A percentile compares a stretch with the other conserved stretches of the same genome.
Evolutionary conservation across 2,797 vertebrate species (phyloP).

Genomic region (Acanthis flammea): DNA sequence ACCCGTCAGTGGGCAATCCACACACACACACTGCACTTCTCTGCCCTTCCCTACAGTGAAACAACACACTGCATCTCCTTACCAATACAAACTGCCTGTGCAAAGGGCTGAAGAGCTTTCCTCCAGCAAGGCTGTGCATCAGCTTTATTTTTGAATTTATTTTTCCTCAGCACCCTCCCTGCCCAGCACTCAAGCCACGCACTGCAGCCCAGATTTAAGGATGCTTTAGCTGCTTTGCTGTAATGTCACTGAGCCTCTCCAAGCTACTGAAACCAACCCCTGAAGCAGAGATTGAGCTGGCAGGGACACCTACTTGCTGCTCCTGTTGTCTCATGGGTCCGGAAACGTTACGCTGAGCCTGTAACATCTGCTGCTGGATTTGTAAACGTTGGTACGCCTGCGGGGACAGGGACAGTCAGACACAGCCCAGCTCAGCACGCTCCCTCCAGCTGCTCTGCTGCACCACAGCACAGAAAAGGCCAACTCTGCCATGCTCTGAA

Average conservation of each 20-base stretch:
- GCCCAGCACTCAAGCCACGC: neutral
- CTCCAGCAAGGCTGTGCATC: neutral
- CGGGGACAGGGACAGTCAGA: neutral
- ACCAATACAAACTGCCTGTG: neutral
- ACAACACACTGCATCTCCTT: neutral
- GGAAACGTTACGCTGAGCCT: conserved; percentile 98
- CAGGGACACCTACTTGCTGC: conserved; percentile 91
- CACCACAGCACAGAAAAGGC: neutral
- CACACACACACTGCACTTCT: neutral
- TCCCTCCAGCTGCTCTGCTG: neutral
- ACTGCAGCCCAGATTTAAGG: neutral
- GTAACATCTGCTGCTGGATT: conserved; percentile 99
- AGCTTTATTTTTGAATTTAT: neutral
- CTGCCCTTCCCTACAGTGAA: neutral
- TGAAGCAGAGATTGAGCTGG: neutral
- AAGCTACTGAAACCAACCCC: neutral
- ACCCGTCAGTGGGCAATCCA: fast-evolving
- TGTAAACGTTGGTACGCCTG: conserved; percentile 99
- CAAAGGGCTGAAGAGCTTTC: neutral
- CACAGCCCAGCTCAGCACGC: neutral
- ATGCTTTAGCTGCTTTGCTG: neutral
- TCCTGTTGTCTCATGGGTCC: conserved; percentile 99
- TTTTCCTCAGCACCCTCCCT: neutral
- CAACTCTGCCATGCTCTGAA: neutral
- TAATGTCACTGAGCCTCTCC: neutral